A percentile compares a stretch with the other conserved stretches of the same genome.
Evolutionary conservation across 2,888 invertebrate genomes (phyloP).

Genomic region (Caenorhabditis sp.): DNA sequence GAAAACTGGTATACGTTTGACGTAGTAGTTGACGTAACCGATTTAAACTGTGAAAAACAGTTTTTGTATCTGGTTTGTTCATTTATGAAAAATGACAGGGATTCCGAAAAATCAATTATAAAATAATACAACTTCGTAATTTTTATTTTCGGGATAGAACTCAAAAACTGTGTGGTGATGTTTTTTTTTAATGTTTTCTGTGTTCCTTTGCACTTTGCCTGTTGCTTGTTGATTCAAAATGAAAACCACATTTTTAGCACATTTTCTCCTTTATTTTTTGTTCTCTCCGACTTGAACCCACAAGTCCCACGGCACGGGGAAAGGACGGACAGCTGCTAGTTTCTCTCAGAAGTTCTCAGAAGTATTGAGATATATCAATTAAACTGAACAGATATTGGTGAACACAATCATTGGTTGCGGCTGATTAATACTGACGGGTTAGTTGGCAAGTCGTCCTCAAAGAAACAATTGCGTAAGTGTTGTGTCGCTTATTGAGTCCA

Average conservation of each 20-base stretch:
- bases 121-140: no score
- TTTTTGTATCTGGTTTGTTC: neutral
- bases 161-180: no score
- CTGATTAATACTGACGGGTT: conserved; percentile 11
- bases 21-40: no score
- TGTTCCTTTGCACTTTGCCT: neutral
- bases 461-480: conserved; percentile 22
- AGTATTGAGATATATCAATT: conserved; percentile 45
- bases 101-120: no score
- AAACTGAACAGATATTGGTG: conserved; percentile 52
- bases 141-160: no score
- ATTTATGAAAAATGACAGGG: no score
- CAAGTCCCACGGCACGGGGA: neutral
- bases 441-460: conserved; percentile 7
- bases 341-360: conserved; percentile 17
- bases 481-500: conserved; percentile 5
- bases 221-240: neutral
- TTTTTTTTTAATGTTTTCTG: no score
- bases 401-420: conserved; percentile 25
- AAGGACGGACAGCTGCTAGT: conserved; percentile 16
- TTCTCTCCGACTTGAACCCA: conserved; percentile 5
- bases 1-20: neutral
- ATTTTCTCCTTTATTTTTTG: conserved; percentile 23
- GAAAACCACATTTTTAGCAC: conserved; percentile 4
- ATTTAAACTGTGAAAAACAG: neutral